Base-by-base conservation (phyloP, 2,113 vertebrate species). In the Oncorhynchus clarkii region DNA sequence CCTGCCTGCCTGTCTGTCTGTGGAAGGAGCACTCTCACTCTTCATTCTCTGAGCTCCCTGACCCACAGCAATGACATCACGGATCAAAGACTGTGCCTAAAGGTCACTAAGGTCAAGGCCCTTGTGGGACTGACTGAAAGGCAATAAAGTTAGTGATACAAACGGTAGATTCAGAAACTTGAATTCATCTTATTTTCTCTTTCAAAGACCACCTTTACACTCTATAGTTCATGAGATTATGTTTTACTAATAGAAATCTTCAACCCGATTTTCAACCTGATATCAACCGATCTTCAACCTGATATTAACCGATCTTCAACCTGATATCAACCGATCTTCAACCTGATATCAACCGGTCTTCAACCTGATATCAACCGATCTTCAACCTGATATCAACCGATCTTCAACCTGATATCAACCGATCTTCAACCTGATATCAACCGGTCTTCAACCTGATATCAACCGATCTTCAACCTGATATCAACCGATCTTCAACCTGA, bases 31-130 rank as follows among this genome's bases (percentile, higher is more conserved):
- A 71, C 5, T 34, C 74, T 59, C 51, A 24, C 26, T 77, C 59
- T 76, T 84, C 86, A 77, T 84, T 73, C 39, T 45, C 39, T 78
- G 22, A 60, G 0, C 20, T 80, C 75, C 75, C 75, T 79, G 57
- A 80, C 70, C 72, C 85, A 59, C 0, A 71, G 82, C 75, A 86
- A 87, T 83, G 78, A 67, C 76, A 74, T 31, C 73, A 4, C 0
- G 27, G 81, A 70, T 83, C 82, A 86, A 87, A 87, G 79, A 20
- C 49, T 11, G 70, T 54, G 70, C 62, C 65, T 54, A 0, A 0
- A 45, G 39, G 39, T 45, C 39, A 45, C 39, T 11, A 74, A 80
- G 88, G 48, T 86, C 86, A 84, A 39, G 71, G 20, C 81, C 75
- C 80, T 5, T 39, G 39, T 45, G 39, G 71, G 74, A 62, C 6